A percentile compares a stretch with the other conserved stretches of the same genome.
Evolutionary conservation across 2,888 invertebrate species (phyloP).

Genomic region (Hecatera dysodea): DNA sequence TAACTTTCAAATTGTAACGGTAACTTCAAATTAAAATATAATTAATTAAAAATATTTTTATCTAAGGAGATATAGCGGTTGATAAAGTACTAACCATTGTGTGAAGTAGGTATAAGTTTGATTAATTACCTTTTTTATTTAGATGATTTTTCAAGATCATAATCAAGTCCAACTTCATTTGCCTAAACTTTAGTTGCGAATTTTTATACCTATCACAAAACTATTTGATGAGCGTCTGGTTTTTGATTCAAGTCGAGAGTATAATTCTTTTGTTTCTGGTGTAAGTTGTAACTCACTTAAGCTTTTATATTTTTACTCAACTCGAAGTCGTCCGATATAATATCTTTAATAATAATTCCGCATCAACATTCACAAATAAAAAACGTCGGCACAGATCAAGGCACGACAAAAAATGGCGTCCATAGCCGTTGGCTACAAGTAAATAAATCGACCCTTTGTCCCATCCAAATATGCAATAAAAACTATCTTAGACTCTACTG

Average conservation of each 20-base stretch:
- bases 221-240: too few relatives aligned
- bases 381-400: conserved; percentile 34
- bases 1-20: conserved; percentile 30
- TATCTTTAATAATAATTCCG: conserved; percentile 8
- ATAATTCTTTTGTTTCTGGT: too few relatives aligned
- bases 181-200: too few relatives aligned
- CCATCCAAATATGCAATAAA: conserved; percentile 75
- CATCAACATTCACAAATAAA: conserved; percentile 38
- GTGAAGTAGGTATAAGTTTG: conserved; percentile 12
- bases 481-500: conserved; percentile 65
- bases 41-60: conserved; percentile 23
- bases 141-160: neutral
- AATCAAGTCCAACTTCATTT: neutral
- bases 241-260: too few relatives aligned
- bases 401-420: conserved; percentile 61
- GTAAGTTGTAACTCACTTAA: too few relatives aligned
- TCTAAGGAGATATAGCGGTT: conserved; percentile 27
- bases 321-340: neutral
- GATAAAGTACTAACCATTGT: conserved; percentile 28
- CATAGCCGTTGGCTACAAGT: conserved; percentile 68
- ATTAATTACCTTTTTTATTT: conserved; percentile 15
- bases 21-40: conserved; percentile 46
- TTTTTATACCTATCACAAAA: too few relatives aligned
- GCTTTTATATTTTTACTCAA: too few relatives aligned
- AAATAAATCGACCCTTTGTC: conserved; percentile 75